Base-by-base conservation (phyloP, 2,113 vertebrate genomes). In the Tupaia chinensis region DNA sequence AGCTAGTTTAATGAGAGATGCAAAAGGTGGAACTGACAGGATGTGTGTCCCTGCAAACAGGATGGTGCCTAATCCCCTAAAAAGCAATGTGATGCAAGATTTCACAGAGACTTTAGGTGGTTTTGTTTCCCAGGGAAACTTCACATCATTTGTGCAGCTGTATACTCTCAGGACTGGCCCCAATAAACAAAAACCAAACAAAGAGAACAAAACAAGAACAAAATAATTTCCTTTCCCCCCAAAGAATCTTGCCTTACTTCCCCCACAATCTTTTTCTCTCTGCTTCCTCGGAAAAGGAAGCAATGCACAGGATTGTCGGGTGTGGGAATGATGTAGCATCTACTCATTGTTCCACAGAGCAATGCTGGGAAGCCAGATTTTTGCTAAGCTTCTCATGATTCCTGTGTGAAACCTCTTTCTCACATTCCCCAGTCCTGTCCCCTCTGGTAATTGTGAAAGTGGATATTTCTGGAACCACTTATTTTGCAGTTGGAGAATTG, bases 51-150 rank as follows among this genome's bases (percentile, higher is more conserved):
- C 76, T 85, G 23, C 56, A 77, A 88, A 92, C 63, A 92, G 82
- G 84, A 90, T 60, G 73, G 25, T 11, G 11, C 56, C 86, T 93
- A 85, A 94, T 95, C 86, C 60, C 20, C 44, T 29, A 66, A 70
- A 89, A 95, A 93, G 79, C 23, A 66, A 91, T 10, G 29, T 7
- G n/a, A 53, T 5, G 25, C 54, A 63, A 34, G 83, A 89, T 95
- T 97, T 95, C 87, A 74, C 78, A 93, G 96, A 34, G 68, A 91
- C 25, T 66, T 63, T 56, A 27, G 23, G 19, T 54, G 89, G 74
- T 86, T 91, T 87, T 91, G 58, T 70, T 97, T 94, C 88, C 87
- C 92, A 91, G 74, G 87, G 53, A 93, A 94, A 34, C 19, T n/a
- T 60, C 9, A 32, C 9, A 10, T 60, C 78, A 81, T 56, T 58